Evolutionary conservation across 2,797 vertebrate species (phyloP).

Genomic region (Pseudochirops cupreus): DNA sequence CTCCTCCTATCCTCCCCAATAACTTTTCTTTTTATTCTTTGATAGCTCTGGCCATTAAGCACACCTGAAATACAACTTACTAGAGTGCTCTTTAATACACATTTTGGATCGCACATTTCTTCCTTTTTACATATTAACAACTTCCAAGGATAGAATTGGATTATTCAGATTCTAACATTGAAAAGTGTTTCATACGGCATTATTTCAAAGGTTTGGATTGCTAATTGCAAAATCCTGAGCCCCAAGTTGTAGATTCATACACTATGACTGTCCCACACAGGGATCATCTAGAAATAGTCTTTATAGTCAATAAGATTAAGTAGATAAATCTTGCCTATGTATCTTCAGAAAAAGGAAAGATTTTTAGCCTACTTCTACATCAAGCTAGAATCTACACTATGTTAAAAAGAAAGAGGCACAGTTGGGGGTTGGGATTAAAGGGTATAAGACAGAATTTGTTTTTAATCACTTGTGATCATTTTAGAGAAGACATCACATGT

Average conservation of each 20-base stretch:
- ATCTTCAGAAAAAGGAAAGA: conserved; percentile 35
- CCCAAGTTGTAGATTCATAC: conserved; percentile 49
- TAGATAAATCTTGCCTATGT: conserved; percentile 3
- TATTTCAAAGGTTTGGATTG: conserved; percentile 60
- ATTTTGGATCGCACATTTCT: conserved; percentile 11
- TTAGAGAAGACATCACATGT: not conserved
- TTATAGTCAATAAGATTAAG: conserved; percentile 27
- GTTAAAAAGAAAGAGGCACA: not conserved
- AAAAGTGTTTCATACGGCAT: conserved; percentile 68
- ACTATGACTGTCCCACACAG: conserved; percentile 3
- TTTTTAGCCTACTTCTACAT: not conserved
- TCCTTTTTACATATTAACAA: not conserved
- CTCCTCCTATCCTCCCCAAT: conserved; percentile 35
- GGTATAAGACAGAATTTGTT: not conserved
- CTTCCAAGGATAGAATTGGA: conserved; percentile 58
- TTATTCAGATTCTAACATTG: conserved; percentile 69
- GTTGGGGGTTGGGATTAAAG: not conserved
- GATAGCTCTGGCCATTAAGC: conserved; percentile 33
- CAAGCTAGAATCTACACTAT: not conserved
- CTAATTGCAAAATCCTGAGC: conserved; percentile 19
- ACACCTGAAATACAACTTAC: not conserved
- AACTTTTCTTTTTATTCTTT: conserved; percentile 52
- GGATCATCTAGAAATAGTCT: conserved; percentile 9
- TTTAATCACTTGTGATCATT: not conserved
- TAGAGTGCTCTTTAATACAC: conserved; percentile 48